phyloP scores from a whole-genome alignment of 2,797 vertebrate species.

The Triplophysa yarkandensis region DNA sequence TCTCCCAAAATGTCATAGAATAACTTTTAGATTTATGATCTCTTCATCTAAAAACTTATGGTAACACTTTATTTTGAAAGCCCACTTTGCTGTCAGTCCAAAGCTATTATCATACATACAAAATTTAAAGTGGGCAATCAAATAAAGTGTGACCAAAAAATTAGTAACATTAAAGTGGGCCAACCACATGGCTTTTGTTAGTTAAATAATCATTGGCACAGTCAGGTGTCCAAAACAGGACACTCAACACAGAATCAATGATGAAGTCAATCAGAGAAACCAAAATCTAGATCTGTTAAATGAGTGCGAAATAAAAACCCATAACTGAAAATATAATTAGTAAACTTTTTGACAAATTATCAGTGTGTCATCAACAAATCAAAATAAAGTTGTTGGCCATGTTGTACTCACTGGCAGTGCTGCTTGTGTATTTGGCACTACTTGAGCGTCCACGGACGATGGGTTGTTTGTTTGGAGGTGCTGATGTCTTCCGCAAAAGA shows the following conservation, averaged over 20 bases:
- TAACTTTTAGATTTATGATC: conserved; percentile 2
- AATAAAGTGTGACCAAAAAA: neutral
- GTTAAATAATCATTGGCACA: conserved; percentile 46
- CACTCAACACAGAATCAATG: conserved; percentile 31
- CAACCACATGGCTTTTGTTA: conserved; percentile 44
- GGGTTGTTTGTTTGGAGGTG: conserved; percentile 71
- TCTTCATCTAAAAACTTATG: conserved; percentile 4
- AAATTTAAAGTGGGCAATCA: no score
- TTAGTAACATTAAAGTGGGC: conserved; percentile 10
- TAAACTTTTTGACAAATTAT: neutral
- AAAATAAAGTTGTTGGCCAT: neutral
- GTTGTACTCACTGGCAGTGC: conserved; percentile 85
- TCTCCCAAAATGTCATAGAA: neutral
- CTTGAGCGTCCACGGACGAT: conserved; percentile 84
- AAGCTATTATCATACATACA: no score
- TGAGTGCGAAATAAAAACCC: conserved; percentile 2
- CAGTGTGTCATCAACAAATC: neutral
- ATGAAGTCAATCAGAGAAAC: conserved; percentile 1
- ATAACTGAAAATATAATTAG: neutral
- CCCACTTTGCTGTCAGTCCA: no score
- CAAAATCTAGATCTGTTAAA: no score
- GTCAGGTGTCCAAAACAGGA: conserved; percentile 28
- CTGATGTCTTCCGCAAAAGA: conserved; percentile 61
- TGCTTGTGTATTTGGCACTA: conserved; percentile 86
- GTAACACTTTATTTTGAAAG: no score